phyloP scores from a whole-genome alignment of 2,113 vertebrate species.

The Oncorhynchus masou region DNA sequence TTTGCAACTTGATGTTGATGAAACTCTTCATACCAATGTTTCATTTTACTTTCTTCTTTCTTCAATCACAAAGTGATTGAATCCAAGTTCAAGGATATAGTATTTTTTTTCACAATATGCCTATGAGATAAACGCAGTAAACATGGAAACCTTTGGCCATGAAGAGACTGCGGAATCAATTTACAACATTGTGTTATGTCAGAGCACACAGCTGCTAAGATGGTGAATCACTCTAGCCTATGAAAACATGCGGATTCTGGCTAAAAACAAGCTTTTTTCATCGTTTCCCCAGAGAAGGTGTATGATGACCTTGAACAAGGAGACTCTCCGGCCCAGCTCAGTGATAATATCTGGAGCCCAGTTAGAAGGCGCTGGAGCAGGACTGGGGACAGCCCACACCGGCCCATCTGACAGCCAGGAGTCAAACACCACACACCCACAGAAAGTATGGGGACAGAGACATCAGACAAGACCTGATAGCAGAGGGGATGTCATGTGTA shows the following conservation, averaged over 20 bases:
- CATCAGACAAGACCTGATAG: slow-evolving; percentile 4
- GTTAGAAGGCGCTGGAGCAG: too few relatives aligned
- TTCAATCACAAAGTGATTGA: not conserved
- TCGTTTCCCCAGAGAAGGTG: not conserved
- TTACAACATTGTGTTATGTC: not conserved
- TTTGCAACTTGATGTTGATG: too few relatives aligned
- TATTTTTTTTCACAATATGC: not conserved
- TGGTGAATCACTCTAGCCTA: not conserved
- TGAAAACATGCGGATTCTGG: not conserved
- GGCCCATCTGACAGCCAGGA: too few relatives aligned
- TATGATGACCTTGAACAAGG: not conserved
- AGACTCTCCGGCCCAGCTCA: not conserved
- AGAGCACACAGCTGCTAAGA: not conserved
- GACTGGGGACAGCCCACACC: too few relatives aligned
- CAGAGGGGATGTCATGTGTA: not conserved
- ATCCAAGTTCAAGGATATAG: not conserved
- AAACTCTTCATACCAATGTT: too few relatives aligned
- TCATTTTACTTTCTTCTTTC: too few relatives aligned
- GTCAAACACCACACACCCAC: not conserved
- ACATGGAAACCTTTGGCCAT: not conserved
- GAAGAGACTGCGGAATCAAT: not conserved
- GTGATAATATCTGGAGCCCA: not conserved
- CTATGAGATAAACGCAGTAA: not conserved
- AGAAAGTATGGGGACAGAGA: slow-evolving; percentile 28
- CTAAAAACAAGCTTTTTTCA: not conserved